A percentile compares a stretch with the other conserved stretches of the same genome.
Conservation (phyloP, 2,113 vertebrate genomes). For the Ploceus nigricollis region DNA sequence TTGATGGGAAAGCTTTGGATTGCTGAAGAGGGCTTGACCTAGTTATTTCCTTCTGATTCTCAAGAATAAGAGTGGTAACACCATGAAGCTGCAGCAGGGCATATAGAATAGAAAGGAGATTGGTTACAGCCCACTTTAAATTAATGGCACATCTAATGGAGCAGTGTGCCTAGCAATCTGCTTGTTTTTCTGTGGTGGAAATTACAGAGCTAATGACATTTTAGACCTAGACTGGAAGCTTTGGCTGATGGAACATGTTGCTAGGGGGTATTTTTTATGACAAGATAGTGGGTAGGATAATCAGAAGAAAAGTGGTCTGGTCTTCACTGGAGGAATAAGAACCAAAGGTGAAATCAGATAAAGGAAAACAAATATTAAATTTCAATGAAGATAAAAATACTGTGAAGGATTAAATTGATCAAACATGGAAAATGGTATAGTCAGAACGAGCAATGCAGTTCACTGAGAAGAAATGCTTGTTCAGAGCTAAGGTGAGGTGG, state of each 20-base stretch:
- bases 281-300: background rate
- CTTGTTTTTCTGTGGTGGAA: background rate
- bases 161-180: background rate
- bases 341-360: background rate
- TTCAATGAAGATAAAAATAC: background rate
- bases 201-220: background rate
- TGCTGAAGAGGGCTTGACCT: background rate
- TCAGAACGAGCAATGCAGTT: background rate
- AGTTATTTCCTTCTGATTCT: background rate
- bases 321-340: background rate
- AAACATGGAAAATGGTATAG: background rate
- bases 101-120: background rate
- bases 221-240: background rate
- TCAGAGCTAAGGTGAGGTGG: background rate
- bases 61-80: background rate
- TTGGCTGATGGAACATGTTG: background rate
- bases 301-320: background rate
- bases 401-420: background rate
- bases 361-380: background rate
- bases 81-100: background rate
- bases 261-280: background rate
- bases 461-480: background rate
- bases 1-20: background rate
- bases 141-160: background rate
- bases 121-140: background rate